Evolutionary conservation across 2,113 vertebrate species (phyloP).

Genomic region (Agelaius phoeniceus): DNA sequence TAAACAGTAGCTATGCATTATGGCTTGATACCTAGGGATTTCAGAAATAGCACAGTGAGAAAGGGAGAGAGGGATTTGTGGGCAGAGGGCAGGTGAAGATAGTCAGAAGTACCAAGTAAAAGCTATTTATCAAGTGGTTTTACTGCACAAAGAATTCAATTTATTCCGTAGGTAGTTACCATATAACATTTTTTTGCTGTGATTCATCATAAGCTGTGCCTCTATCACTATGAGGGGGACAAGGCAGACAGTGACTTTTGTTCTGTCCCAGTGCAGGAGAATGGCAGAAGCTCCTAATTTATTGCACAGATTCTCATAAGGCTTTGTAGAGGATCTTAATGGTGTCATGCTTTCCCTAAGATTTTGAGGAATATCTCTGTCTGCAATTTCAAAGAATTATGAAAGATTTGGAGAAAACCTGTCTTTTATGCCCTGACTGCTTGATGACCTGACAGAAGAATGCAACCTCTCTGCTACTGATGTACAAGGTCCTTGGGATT

Average conservation of each 20-base stretch:
- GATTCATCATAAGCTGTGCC: not conserved
- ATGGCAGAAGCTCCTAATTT: not conserved
- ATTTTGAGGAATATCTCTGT: not conserved
- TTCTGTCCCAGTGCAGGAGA: not conserved
- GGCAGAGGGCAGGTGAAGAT: not conserved
- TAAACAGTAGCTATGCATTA: not conserved
- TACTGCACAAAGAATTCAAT: not conserved
- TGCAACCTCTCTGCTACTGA: not conserved
- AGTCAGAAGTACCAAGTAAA: not conserved
- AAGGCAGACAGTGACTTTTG: not conserved
- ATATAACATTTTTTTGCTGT: not conserved
- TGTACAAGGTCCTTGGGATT: not conserved
- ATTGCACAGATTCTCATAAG: not conserved
- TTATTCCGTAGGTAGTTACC: not conserved
- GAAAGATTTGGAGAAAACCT: not conserved
- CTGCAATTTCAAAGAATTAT: not conserved
- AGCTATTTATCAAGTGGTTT: constrained; percentile 6
- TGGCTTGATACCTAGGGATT: not conserved
- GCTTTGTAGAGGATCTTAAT: not conserved
- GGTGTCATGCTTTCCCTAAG: not conserved
- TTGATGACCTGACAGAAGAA: not conserved
- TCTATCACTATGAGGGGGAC: not conserved
- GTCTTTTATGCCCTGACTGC: not conserved
- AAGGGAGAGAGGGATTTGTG: not conserved
- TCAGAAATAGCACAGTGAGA: not conserved